These are phyloP conservation scores for Cyprinus carpio DNA, from an alignment of 2,113 vertebrate genomes.

Conservation along the genomic window DNA sequence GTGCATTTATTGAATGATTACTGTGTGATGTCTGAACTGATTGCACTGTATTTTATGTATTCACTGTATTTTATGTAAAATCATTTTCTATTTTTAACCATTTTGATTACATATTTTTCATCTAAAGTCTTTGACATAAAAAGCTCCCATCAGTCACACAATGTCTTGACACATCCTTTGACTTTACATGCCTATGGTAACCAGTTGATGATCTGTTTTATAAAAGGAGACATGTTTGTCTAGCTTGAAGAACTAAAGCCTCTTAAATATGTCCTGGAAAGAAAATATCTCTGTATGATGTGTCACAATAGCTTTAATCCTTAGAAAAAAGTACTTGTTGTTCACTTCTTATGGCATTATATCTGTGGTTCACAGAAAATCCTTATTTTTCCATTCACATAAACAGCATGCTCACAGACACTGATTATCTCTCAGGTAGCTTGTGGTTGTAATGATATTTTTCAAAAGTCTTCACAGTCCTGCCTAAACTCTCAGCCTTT, in stretches of 20 bases:
- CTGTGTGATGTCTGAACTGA: too few relatives aligned
- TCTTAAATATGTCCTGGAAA: neutral
- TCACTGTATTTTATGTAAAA: too few relatives aligned
- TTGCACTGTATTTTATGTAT: too few relatives aligned
- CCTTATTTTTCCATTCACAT: neutral
- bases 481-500: conserved; percentile 7
- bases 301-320: conserved; percentile 7
- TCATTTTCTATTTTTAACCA: too few relatives aligned
- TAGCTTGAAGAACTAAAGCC: neutral
- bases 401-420: neutral
- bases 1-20: too few relatives aligned
- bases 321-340: neutral
- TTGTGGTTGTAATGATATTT: conserved; percentile 22
- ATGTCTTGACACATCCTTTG: neutral
- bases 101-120: neutral
- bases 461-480: conserved; percentile 18
- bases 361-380: neutral
- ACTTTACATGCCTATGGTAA: neutral
- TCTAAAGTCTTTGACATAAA: neutral
- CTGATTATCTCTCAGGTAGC: conserved; percentile 28
- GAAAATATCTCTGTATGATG: neutral
- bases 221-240: neutral
- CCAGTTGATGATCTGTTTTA: neutral
- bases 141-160: neutral
- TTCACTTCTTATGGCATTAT: conserved; percentile 9